Base-by-base conservation (phyloP, 2,888 invertebrate genomes). In the Gymnocheta viridis region DNA sequence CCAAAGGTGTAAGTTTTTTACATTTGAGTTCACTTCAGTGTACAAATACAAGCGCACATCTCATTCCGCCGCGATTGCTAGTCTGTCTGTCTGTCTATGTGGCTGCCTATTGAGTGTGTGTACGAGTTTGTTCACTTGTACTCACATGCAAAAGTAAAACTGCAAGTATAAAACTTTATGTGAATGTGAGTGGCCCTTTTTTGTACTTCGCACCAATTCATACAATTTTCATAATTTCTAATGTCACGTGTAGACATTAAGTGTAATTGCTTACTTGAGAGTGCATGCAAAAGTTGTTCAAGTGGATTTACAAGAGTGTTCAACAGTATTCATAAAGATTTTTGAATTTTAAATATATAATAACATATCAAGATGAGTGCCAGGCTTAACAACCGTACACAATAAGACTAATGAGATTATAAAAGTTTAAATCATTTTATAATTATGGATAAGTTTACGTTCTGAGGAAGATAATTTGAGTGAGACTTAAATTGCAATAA, bases 171-270 rank as follows among this genome's bases (percentile, higher is more conserved):
- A 35, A 29, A 12, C 6, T 56, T 27, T 29, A 10, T 24, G 67
- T n/a, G 10, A 27, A 6, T 69, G 69, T 69, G 19, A 41, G 56
- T 58, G 56, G 9, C 41, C 41, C 27, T 17, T 67, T 66, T 54
- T 83, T 80, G 49, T 66, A 51, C 69, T 32, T 54, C 76, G 49
- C 70, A 72, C 70, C 83, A 83, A 83, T 76, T 83, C 83, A 80
- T 77, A 80, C 67, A 76, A 83, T 80, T 80, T 83, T 83, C 83
- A 83, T 80, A 83, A 80, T 83, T 83, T 80, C 83, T 83, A 83
- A 83, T 83, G 83, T 83, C 83, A 83, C 83, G 83, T 83, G 83
- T 83, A 83, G 83, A 83, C 83, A 83, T 83, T 83, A 83, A 83
- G 80, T 83, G 80, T 83, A 83, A 83, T 83, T 83, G 83, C 80